Conservation (phyloP, 2,888 invertebrate species). For the Cyclophora albipunctata region DNA sequence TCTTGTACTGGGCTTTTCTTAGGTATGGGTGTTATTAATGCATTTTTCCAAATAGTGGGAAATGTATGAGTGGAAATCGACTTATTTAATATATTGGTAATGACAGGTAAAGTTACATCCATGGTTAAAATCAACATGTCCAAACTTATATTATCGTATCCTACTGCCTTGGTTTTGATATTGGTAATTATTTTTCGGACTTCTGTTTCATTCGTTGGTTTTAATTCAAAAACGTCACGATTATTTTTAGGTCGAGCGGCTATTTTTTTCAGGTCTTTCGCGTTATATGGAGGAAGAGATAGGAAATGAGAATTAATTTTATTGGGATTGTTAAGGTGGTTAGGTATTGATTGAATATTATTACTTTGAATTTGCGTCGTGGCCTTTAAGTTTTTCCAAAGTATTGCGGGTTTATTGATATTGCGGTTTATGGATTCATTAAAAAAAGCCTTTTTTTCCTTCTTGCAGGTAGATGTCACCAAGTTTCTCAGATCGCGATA, state of each 20-base stretch:
- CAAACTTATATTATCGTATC: background rate
- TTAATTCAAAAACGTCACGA: background rate
- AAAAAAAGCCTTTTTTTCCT: background rate
- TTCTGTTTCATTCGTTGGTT: background rate
- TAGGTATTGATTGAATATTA: background rate
- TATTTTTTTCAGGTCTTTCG: no score
- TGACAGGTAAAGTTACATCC: background rate
- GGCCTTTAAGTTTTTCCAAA: no score
- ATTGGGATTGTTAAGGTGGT: background rate
- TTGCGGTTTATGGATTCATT: background rate
- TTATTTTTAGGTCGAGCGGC: no score
- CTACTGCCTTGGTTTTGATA: background rate
- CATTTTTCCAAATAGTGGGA: background rate
- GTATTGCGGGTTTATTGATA: background rate
- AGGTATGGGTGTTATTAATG: background rate
- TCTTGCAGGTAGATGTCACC: background rate
- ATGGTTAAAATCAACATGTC: background rate
- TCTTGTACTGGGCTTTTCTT: conserved; percentile 3
- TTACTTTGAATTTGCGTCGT: background rate
- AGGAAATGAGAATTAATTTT: background rate
- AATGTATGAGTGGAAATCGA: conserved; percentile 1
- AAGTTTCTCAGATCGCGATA: background rate
- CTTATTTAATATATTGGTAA: background rate
- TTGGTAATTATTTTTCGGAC: background rate
- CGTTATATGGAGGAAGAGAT: background rate